phyloP scores from a whole-genome alignment of 2,888 invertebrate species.

The Sipha maydis region DNA sequence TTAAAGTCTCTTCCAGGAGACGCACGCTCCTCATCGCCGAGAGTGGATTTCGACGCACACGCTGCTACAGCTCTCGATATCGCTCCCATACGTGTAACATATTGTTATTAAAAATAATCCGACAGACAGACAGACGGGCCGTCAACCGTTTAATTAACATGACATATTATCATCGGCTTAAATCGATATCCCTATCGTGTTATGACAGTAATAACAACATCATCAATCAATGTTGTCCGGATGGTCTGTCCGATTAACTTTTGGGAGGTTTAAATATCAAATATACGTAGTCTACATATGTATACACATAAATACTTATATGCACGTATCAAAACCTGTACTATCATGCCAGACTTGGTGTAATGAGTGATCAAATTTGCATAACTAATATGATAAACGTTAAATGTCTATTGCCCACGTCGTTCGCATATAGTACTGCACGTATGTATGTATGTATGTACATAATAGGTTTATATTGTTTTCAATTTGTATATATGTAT shows the following conservation, averaged over 20 bases:
- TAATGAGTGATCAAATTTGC: constrained; percentile 56
- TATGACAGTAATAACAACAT: constrained; percentile 62
- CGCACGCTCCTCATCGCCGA: background rate
- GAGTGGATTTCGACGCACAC: constrained; percentile 15
- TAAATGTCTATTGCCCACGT: constrained; percentile 38
- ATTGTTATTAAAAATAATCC: constrained; percentile 61
- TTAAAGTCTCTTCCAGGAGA: constrained; percentile 46
- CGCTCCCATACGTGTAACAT: constrained; percentile 46
- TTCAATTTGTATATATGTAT: background rate
- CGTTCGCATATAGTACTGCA: background rate
- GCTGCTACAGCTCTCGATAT: constrained; percentile 36
- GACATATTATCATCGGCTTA: constrained; percentile 60
- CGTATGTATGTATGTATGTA: background rate
- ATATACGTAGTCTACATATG: background rate
- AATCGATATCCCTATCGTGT: constrained; percentile 62
- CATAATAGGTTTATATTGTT: constrained; percentile 6
- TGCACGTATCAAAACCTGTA: background rate
- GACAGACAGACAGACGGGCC: constrained; percentile 55
- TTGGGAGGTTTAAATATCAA: constrained; percentile 41
- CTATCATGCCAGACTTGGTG: constrained; percentile 4
- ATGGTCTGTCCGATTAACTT: constrained; percentile 58
- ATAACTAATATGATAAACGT: constrained; percentile 44
- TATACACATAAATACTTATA: background rate
- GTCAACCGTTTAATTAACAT: constrained; percentile 62
- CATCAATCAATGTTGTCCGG: constrained; percentile 60